Base-by-base conservation (phyloP, 2,888 invertebrate species). In the Callimorpha dominula region DNA sequence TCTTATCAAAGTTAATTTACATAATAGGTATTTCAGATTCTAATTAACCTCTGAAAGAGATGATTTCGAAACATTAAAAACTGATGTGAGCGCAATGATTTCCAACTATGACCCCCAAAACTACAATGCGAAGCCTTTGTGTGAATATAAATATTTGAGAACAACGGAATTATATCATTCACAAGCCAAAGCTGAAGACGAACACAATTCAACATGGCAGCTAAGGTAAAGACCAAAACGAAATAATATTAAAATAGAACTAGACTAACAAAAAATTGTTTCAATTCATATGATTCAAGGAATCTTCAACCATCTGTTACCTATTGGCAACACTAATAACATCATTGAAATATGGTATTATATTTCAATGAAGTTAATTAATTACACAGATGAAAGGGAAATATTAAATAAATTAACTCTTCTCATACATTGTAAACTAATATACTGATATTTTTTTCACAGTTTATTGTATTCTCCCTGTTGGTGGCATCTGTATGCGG, bases 31-130 rank as follows among this genome's bases (percentile, higher is more conserved):
- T 86, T 88, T 87, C 86, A 88, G 87, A 81, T 87, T 79, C 78
- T 89, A 89, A 90, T 90, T 89, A 88, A 86, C 85, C 83, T 88
- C 87, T 89, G 87, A 87, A 89, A 87, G 81, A 81, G 78, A 74
- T 83, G 78, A 81, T 90, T 89, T 83, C 89, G 87, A 85, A 78
- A 84, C 81, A 87, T 79, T 81, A 79, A 71, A 31, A 81, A 78
- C 80, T 86, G 83, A 85, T 86, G 83, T 87, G 80, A 86, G 84
- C 87, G 87, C 84, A 88, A 84, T 82, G 80, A 88, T 88, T 88
- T 89, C 88, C 86, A 88, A 86, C 86, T 88, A 84, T 88, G 91
- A 88, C 92, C 92, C 91, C 88, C 89, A 91, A 90, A 89, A 86
- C 77, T 84, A 87, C 88, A 88, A 87, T 86, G 81, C 82, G 82